phyloP scores from a whole-genome alignment of 2,888 invertebrate species.

The Sinhomidia bicolor region DNA sequence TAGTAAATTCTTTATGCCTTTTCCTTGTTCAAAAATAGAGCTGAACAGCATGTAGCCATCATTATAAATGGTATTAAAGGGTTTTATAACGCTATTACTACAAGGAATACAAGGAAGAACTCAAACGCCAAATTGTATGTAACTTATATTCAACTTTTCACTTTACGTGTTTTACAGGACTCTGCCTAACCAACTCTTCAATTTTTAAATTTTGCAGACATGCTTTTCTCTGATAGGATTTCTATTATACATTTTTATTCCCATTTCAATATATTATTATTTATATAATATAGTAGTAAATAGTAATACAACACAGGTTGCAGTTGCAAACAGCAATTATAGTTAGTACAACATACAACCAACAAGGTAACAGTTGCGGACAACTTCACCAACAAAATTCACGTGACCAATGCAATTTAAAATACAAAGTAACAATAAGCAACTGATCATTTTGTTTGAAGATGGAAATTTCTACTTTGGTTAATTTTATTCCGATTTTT shows the following conservation, averaged over 20 bases:
- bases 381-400: not conserved
- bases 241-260: not conserved
- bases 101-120: not conserved
- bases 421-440: too few relatives aligned
- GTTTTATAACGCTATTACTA: too few relatives aligned
- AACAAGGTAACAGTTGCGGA: constrained; percentile 1
- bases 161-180: not conserved
- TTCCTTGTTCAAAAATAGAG: not conserved
- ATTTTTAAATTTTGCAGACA: not conserved
- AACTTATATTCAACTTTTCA: not conserved
- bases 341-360: not conserved
- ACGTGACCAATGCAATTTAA: not conserved
- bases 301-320: not conserved
- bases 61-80: not conserved
- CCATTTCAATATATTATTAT: not conserved
- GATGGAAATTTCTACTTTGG: too few relatives aligned
- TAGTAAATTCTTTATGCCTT: too few relatives aligned
- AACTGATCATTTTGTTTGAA: too few relatives aligned
- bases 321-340: not conserved
- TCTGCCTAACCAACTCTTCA: not conserved
- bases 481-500: too few relatives aligned
- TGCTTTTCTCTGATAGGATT: not conserved
- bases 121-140: not conserved
- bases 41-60: too few relatives aligned
- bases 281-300: not conserved